A percentile compares a stretch with the other conserved stretches of the same genome.
Conservation (phyloP, 2,113 vertebrate species). For the Gambusia affinis region DNA sequence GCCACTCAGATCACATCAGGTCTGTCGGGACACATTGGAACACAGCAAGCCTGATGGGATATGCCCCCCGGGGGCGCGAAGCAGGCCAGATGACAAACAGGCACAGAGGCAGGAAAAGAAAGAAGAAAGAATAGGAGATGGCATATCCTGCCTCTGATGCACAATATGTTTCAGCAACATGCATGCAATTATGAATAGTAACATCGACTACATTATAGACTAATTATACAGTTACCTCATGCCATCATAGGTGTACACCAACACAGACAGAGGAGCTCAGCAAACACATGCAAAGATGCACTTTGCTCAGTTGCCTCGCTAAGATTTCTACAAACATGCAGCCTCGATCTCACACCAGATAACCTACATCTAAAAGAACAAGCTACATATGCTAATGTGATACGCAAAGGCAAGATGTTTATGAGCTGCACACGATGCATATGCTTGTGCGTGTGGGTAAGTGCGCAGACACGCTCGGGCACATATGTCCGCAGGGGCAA, state of each 20-base stretch:
- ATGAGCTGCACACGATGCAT: slow-evolving; percentile 70
- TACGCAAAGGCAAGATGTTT: slow-evolving; percentile 67
- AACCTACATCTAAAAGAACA: slow-evolving; percentile 74
- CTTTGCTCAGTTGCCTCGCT: slow-evolving; percentile 6
- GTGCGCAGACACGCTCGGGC: slow-evolving; percentile 76
- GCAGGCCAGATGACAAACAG: slow-evolving; percentile 79
- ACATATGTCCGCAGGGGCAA: slow-evolving; percentile 75
- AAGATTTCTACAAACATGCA: slow-evolving; percentile 51
- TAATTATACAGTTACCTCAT: slow-evolving; percentile 47
- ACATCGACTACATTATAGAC: slow-evolving; percentile 41
- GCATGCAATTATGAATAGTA: slow-evolving; percentile 57
- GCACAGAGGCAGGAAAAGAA: slow-evolving; percentile 57
- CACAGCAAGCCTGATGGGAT: slow-evolving; percentile 80
- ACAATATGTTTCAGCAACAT: slow-evolving; percentile 67
- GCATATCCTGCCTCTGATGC: slow-evolving; percentile 60
- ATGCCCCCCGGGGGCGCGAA: slow-evolving; percentile 74
- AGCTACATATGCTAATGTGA: slow-evolving; percentile 74
- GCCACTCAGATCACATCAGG: slow-evolving; percentile 82
- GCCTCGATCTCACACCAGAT: slow-evolving; percentile 73
- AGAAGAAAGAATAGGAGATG: slow-evolving; percentile 62
- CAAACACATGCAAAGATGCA: slow-evolving; percentile 8
- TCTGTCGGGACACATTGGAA: slow-evolving; percentile 83
- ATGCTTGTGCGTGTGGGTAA: slow-evolving; percentile 72
- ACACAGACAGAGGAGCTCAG: slow-evolving; percentile 3
- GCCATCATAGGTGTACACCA: slow-evolving; percentile 22